Percentiles rank a stretch among this genome's conserved stretches.
Evolutionary conservation across 2,888 invertebrate species (phyloP).

Genomic region (Apamea crenata): DNA sequence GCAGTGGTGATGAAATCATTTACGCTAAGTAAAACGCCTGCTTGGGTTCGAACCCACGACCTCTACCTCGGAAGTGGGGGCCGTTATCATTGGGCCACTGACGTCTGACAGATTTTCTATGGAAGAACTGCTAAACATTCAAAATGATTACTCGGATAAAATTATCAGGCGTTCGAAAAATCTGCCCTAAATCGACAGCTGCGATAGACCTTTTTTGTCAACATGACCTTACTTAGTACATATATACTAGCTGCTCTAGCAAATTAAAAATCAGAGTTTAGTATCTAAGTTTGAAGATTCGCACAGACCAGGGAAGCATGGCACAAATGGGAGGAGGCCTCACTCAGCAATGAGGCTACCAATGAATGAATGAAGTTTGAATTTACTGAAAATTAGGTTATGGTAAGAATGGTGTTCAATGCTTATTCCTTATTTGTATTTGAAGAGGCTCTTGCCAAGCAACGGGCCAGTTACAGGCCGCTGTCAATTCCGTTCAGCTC

Average conservation of each 20-base stretch:
- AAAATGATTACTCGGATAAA: too few relatives aligned
- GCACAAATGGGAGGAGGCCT: not conserved
- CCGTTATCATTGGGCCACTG: not conserved
- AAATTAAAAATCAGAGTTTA: not conserved
- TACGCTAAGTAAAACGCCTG: not conserved
- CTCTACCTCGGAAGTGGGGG: not conserved
- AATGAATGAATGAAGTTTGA: not conserved
- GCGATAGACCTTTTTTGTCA: too few relatives aligned
- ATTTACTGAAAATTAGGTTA: not conserved
- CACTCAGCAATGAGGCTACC: not conserved
- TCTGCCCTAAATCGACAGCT: too few relatives aligned
- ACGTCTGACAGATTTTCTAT: too few relatives aligned
- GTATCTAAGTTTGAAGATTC: not conserved
- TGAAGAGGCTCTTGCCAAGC: not conserved
- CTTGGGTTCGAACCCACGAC: not conserved
- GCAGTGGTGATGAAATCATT: too few relatives aligned
- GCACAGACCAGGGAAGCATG: not conserved
- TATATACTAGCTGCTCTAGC: not conserved
- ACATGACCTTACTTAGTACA: too few relatives aligned
- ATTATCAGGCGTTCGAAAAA: too few relatives aligned
- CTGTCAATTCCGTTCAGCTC: not conserved
- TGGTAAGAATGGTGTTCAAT: not conserved
- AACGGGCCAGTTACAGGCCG: not conserved
- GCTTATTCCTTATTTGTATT: not conserved
- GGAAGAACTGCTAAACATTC: too few relatives aligned